Evolutionary conservation across 2,113 vertebrate species (phyloP), one percentile per base, ranked within the genome.

Genomic region (Mirounga angustirostris): DNA sequence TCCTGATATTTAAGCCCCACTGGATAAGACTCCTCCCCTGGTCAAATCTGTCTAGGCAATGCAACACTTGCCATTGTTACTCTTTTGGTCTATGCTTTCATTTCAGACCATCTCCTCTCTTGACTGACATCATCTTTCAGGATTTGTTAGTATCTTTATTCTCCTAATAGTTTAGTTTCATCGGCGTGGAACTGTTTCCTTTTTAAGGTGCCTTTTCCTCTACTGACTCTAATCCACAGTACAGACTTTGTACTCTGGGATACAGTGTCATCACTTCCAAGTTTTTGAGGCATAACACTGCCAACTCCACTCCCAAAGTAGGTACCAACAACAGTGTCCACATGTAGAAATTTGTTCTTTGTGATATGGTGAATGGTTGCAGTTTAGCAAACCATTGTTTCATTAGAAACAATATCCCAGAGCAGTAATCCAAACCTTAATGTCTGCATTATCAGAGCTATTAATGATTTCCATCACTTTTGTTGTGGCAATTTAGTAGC

Each of bases 381-480:
- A 87, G 61, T 58, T 86, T 91, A 96, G 78, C 14, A 94, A 96
- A 87, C 30, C 40, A 93, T 91, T 92, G 84, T 92, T 92, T 90
- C 59, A 94, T 86, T 97, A 95, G 89, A 73, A 96, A 86, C 69
- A 84, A 52, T 67, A 52, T 96, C 90, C 94, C 94, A 92, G 93
- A 96, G 71, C 63, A 91, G 92, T 69, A 81, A 92, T 96, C 43
- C 79, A 96, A 90, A 91, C 80, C 43, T 89, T 95, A 95, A 81
- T 79, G 81, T 22, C 63, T 90, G 21, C 36, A 52, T 95, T 93
- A 95, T 88, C 76, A 74, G 80, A 21, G 16, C 58, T 93, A 86
- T 94, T 95, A 89, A 94, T 95, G 79, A 94, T 93, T 92, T 92
- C 46, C 50, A 85, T 98, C 86, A 92, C 67, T 96, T 97, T 94